These are phyloP conservation scores for Mactromeris polynyma DNA, from an alignment of 2,888 invertebrate genomes.

Conservation along the genomic window DNA sequence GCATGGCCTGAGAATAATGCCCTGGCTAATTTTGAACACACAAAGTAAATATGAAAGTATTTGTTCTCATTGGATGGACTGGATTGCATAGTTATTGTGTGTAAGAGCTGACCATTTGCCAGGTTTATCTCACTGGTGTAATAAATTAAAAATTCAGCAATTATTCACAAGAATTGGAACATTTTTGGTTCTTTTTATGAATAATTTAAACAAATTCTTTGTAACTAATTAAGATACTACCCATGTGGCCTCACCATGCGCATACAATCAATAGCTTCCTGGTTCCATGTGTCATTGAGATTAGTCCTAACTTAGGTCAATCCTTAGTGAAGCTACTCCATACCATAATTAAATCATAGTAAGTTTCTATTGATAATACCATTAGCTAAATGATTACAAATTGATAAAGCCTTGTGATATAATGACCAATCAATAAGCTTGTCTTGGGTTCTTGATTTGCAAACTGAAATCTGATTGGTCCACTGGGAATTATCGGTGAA, in stretches of 20 bases:
- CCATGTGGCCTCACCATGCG: background rate
- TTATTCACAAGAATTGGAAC: background rate
- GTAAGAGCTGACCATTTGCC: background rate
- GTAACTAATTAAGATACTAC: background rate
- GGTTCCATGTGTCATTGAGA: background rate
- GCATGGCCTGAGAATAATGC: too few relatives aligned
- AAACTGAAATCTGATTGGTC: constrained; percentile 18
- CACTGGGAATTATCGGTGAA: background rate
- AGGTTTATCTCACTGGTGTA: background rate
- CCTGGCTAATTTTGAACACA: too few relatives aligned
- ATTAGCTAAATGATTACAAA: constrained; percentile 34
- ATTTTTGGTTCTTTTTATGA: background rate
- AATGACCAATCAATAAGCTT: constrained; percentile 47
- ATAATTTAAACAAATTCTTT: background rate
- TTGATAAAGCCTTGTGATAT: constrained; percentile 16
- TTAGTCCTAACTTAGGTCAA: background rate
- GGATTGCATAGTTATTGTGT: too few relatives aligned
- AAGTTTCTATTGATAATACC: constrained; percentile 23
- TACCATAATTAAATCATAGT: background rate
- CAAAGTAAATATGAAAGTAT: too few relatives aligned
- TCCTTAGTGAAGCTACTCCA: background rate
- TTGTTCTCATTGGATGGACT: too few relatives aligned
- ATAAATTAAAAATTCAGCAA: background rate
- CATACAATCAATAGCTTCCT: background rate
- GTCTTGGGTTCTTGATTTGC: constrained; percentile 3